Evolutionary conservation across 2,797 vertebrate genomes (phyloP).

Genomic region (Gambusia yucatana): DNA sequence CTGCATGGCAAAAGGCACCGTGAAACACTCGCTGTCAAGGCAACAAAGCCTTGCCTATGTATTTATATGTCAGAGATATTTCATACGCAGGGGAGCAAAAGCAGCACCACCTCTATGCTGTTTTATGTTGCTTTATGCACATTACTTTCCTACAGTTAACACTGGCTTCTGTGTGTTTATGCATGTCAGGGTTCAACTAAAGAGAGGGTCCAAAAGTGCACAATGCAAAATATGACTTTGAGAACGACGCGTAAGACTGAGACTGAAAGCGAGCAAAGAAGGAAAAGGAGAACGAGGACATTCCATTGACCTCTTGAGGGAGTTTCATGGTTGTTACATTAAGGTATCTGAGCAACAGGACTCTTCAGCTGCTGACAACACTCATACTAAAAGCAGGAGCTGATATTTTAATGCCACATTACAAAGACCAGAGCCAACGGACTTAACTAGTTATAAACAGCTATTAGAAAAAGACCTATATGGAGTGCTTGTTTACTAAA

Average conservation of each 20-base stretch:
- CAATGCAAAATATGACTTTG: conserved; percentile 45
- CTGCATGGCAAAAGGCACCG: conserved; percentile 56
- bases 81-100: conserved; percentile 46
- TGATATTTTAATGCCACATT: conserved; percentile 30
- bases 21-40: conserved; percentile 73
- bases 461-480: background rate
- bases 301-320: conserved; percentile 67
- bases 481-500: background rate
- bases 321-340: conserved; percentile 55
- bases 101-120: conserved; percentile 39
- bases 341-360: conserved; percentile 70
- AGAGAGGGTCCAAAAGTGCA: conserved; percentile 4
- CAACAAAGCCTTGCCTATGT: conserved; percentile 74
- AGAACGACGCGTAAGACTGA: conserved; percentile 41
- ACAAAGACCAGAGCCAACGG: conserved; percentile 24
- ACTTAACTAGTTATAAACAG: conserved; percentile 5
- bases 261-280: conserved; percentile 37
- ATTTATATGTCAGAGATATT: conserved; percentile 67
- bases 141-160: conserved; percentile 73
- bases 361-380: conserved; percentile 69
- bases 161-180: conserved; percentile 68
- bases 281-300: conserved; percentile 60
- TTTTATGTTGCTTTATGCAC: conserved; percentile 64
- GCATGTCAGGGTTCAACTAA: conserved; percentile 69
- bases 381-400: conserved; percentile 36